Conservation (phyloP, 2,113 vertebrate species). For the Poeciliopsis retropinna region DNA sequence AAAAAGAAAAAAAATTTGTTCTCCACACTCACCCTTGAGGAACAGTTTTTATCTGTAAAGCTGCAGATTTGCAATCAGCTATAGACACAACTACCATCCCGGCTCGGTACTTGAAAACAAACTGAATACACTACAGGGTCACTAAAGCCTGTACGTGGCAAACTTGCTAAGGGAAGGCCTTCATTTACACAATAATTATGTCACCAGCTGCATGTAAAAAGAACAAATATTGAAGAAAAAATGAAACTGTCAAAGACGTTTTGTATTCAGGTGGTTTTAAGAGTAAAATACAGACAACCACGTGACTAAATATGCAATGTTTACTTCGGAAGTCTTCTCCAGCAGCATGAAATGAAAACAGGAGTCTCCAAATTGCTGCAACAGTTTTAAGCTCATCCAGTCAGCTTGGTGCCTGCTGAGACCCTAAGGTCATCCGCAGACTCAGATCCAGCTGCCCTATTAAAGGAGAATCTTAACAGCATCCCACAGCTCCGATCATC, state of each 20-base stretch:
- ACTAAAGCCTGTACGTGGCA: too few species aligned
- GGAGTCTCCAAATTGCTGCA: constrained; percentile 5
- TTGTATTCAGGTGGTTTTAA: not conserved
- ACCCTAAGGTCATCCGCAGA: constrained; percentile 17
- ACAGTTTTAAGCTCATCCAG: constrained; percentile 22
- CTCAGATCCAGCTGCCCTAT: constrained; percentile 13
- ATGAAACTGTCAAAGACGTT: not conserved
- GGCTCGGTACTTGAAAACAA: too few species aligned
- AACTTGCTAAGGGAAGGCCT: too few species aligned
- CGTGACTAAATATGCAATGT: not conserved
- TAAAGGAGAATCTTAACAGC: constrained; percentile 24
- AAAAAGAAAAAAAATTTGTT: too few species aligned
- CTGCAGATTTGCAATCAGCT: not conserved
- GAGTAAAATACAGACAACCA: not conserved
- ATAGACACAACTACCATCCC: not conserved
- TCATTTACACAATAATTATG: not conserved
- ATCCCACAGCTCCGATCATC: constrained; percentile 1
- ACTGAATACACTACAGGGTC: not conserved
- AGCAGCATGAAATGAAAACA: constrained; percentile 31
- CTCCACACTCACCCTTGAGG: too few species aligned
- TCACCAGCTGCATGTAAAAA: not conserved
- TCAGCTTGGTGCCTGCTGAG: constrained; percentile 19
- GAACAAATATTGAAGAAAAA: not conserved
- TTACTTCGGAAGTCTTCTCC: not conserved
- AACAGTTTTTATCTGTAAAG: not conserved